These are phyloP conservation scores for Euura saliciscinereae DNA, from an alignment of 1,140 invertebrate species.

Conservation along the genomic window DNA sequence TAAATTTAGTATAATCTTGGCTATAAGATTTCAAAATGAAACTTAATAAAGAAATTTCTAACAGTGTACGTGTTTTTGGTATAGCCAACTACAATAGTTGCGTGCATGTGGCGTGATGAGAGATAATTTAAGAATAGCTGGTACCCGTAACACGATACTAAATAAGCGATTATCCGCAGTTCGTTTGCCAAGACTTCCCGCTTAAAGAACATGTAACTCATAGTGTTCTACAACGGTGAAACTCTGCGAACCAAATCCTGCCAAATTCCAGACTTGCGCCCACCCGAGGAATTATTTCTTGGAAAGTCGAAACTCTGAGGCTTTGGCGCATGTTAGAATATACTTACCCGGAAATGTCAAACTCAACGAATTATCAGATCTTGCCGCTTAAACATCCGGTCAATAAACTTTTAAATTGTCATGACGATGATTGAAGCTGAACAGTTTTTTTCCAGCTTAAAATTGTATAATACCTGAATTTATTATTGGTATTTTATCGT, in stretches of 20 bases:
- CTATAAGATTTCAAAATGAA: no score
- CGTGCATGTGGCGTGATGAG: background rate
- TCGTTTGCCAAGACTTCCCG: background rate
- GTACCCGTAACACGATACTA: background rate
- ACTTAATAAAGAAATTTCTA: background rate
- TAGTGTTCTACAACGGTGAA: background rate
- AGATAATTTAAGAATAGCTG: background rate
- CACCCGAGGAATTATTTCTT: background rate
- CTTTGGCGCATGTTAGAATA: background rate
- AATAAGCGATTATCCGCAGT: constrained; percentile 2
- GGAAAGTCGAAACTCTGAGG: background rate
- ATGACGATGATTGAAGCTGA: no score
- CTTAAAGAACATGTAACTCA: background rate
- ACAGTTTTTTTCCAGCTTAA: no score
- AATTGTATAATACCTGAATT: no score
- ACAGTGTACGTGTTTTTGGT: background rate
- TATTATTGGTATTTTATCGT: no score
- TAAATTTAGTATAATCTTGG: no score
- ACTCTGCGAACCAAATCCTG: background rate
- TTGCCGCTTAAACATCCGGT: no score
- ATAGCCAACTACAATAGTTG: background rate
- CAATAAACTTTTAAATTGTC: no score
- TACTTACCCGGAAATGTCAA: background rate
- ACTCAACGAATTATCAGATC: no score
- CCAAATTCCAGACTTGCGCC: background rate